Evolutionary conservation across 2,797 vertebrate genomes (phyloP).

Genomic region (Yasuhikotakia modesta): DNA sequence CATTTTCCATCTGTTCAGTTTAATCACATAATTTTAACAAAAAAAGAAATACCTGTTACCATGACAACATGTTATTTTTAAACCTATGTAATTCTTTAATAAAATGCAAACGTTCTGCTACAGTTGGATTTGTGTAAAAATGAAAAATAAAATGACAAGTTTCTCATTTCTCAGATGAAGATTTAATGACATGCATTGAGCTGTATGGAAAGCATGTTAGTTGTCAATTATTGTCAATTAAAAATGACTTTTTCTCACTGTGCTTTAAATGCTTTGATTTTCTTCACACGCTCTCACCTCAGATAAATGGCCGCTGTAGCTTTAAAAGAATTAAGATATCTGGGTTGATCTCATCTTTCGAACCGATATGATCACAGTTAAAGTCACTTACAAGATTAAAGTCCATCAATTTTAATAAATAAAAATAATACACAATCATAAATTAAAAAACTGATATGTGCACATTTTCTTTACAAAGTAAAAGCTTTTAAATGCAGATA

Average conservation of each 20-base stretch:
- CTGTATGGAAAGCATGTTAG: too few relatives aligned
- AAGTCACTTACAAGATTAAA: conserved; percentile 1
- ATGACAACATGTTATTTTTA: background rate
- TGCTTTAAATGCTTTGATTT: background rate
- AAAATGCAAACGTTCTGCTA: background rate
- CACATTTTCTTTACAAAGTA: too few relatives aligned
- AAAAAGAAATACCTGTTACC: background rate
- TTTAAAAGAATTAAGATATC: background rate
- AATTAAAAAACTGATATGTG: background rate
- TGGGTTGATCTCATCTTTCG: background rate
- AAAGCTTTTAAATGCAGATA: too few relatives aligned
- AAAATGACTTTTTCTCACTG: background rate
- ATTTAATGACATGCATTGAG: too few relatives aligned
- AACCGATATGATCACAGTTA: background rate
- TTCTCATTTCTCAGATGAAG: too few relatives aligned
- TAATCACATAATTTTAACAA: background rate
- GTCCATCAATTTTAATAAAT: background rate
- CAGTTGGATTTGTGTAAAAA: background rate
- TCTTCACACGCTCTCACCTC: background rate
- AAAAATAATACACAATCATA: background rate
- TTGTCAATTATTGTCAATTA: background rate
- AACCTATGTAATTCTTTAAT: background rate
- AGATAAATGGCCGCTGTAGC: too few relatives aligned
- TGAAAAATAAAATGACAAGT: background rate
- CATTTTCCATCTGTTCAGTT: background rate